A percentile compares a stretch with the other conserved stretches of the same genome.
Conservation (phyloP, 2,113 vertebrate genomes). For the Sclerurus mexicanus region DNA sequence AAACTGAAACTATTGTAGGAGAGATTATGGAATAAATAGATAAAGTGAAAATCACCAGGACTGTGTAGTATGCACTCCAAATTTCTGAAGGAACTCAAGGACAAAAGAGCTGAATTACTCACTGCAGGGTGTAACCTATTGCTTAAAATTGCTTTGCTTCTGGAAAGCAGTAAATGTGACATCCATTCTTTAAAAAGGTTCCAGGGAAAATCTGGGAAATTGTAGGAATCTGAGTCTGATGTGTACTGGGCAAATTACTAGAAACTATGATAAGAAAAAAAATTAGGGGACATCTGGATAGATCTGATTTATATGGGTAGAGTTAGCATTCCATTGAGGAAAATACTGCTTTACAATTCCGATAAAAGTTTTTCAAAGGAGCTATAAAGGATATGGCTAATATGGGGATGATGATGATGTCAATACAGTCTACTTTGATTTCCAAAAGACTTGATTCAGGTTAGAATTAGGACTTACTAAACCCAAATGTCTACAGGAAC, state of each 20-base stretch:
- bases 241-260: neutral
- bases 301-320: neutral
- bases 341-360: neutral
- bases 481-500: neutral
- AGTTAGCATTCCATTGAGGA: neutral
- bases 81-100: constrained; percentile 28
- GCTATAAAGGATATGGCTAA: neutral
- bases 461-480: neutral
- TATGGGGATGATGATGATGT: neutral
- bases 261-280: neutral
- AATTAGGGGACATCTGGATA: neutral
- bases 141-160: constrained; percentile 38
- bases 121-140: neutral
- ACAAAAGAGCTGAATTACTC: constrained; percentile 23
- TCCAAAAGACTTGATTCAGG: neutral
- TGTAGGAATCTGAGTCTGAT: neutral
- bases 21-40: constrained; percentile 29
- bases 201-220: neutral
- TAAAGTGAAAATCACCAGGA: constrained; percentile 15
- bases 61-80: neutral
- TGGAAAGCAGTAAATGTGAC: neutral
- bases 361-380: neutral
- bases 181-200: neutral
- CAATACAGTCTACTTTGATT: neutral
- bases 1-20: constrained; percentile 24